These are phyloP conservation scores for Helleia helle DNA, from an alignment of 2,888 invertebrate genomes.

Conservation along the genomic window DNA sequence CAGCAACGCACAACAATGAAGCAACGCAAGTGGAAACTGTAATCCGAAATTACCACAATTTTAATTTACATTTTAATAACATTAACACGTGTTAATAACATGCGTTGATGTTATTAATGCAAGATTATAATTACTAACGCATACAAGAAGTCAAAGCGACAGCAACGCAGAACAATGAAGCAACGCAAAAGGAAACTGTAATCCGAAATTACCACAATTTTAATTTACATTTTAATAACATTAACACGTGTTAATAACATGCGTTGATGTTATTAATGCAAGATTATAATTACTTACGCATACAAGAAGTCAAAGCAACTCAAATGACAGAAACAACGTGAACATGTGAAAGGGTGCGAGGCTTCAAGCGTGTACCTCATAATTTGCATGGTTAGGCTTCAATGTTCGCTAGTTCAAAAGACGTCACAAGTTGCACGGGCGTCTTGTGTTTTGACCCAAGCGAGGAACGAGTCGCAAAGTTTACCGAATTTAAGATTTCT, in stretches of 20 bases:
- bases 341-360: conserved; percentile 15
- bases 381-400: conserved; percentile 46
- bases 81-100: not conserved
- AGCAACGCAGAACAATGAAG: too few relatives aligned
- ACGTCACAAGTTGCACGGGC: conserved; percentile 27
- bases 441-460: conserved; percentile 21
- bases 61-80: not conserved
- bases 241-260: not conserved
- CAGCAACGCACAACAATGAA: too few relatives aligned
- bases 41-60: too few relatives aligned
- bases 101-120: conserved; percentile 1
- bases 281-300: conserved; percentile 2
- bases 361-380: conserved; percentile 25
- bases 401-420: conserved; percentile 37
- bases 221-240: not conserved
- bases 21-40: too few relatives aligned
- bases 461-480: conserved; percentile 9
- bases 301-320: conserved; percentile 2
- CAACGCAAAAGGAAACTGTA: too few relatives aligned
- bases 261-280: not conserved
- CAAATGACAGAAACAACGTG: conserved; percentile 11
- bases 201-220: too few relatives aligned
- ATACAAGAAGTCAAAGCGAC: conserved; percentile 3
- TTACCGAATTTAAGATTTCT: too few relatives aligned
- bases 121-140: not conserved